Evolutionary conservation across 2,113 vertebrate genomes (phyloP).

Genomic region (Octodon degus): DNA sequence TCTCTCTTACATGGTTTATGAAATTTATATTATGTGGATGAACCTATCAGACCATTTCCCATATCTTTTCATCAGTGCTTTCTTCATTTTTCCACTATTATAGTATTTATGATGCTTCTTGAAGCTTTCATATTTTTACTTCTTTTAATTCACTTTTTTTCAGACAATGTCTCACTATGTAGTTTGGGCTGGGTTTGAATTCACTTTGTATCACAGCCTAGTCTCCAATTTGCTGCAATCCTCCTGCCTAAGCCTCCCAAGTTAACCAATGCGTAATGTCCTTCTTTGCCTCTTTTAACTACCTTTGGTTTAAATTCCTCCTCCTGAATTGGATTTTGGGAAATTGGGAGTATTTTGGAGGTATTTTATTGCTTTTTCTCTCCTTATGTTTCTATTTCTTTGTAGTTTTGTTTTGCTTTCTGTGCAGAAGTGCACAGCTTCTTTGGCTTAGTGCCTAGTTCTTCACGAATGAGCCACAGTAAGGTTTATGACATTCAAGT

Average conservation of each 20-base stretch:
- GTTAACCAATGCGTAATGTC: background rate
- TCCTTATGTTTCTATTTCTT: background rate
- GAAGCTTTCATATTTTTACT: background rate
- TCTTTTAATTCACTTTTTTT: background rate
- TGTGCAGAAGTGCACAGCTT: background rate
- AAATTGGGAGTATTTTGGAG: background rate
- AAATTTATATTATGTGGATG: background rate
- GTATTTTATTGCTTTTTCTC: background rate
- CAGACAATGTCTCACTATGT: background rate
- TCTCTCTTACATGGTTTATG: background rate
- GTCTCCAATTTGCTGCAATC: background rate
- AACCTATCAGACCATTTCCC: background rate
- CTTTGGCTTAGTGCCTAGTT: background rate
- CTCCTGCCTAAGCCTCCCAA: background rate
- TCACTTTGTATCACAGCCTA: background rate
- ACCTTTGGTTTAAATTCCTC: background rate
- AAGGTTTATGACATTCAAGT: background rate
- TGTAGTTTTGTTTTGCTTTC: background rate
- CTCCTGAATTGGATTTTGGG: background rate
- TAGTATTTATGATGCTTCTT: background rate
- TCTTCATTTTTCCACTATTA: background rate
- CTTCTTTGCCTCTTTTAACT: background rate
- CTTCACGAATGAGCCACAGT: background rate
- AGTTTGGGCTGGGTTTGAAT: background rate
- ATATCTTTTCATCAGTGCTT: background rate